These are phyloP conservation scores for Crossocerus cetratus DNA, from an alignment of 2,888 invertebrate genomes.

Conservation along the genomic window DNA sequence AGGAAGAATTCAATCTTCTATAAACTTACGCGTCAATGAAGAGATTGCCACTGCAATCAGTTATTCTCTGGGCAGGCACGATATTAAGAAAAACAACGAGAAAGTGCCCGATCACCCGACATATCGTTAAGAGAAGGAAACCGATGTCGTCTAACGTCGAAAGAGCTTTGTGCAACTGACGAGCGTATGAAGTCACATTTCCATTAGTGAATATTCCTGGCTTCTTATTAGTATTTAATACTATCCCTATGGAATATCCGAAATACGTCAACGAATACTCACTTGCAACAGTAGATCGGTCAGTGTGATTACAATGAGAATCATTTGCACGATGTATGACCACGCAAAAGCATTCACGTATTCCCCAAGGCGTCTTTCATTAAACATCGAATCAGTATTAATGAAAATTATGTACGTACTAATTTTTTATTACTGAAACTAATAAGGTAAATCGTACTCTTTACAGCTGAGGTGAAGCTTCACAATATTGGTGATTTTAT, in stretches of 20 bases:
- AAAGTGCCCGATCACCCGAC: constrained; percentile 1
- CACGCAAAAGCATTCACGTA: background rate
- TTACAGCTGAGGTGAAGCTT: background rate
- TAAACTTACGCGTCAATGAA: background rate
- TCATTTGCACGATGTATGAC: background rate
- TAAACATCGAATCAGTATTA: background rate
- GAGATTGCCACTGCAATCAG: background rate
- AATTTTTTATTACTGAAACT: background rate
- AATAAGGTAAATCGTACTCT: background rate
- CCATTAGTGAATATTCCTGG: too few species aligned
- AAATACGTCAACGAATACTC: background rate
- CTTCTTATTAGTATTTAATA: too few species aligned
- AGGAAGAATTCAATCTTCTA: background rate
- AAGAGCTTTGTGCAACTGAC: background rate
- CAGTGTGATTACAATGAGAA: background rate
- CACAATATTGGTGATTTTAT: background rate
- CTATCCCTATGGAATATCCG: too few species aligned
- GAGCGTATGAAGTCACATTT: background rate
- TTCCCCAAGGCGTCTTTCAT: background rate
- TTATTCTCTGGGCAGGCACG: background rate
- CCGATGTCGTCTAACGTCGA: background rate
- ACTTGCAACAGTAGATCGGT: background rate
- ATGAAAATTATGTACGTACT: background rate
- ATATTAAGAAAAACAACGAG: constrained; percentile 4
- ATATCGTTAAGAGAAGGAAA: background rate